Evolutionary conservation across 2,113 vertebrate species (phyloP).

Genomic region (Petromus typicus): DNA sequence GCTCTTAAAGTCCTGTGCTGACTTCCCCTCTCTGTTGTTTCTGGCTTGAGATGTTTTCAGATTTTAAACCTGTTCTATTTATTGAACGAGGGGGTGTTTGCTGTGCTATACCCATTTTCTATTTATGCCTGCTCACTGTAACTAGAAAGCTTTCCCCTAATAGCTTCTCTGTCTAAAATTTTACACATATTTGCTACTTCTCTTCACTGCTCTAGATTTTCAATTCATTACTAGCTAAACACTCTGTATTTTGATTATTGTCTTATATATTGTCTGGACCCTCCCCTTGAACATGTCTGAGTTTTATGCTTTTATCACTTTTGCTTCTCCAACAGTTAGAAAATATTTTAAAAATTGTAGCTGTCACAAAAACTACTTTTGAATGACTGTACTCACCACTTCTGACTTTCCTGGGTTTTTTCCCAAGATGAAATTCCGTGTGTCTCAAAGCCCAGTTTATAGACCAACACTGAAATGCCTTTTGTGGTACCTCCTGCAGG

Average conservation of each 20-base stretch:
- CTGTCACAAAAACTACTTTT: background rate
- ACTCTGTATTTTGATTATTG: background rate
- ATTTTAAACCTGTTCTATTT: conserved; percentile 1
- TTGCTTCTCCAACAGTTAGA: conserved; percentile 25
- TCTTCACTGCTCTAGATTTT: background rate
- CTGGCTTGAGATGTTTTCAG: background rate
- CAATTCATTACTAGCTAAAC: background rate
- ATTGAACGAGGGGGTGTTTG: background rate
- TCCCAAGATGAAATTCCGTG: background rate
- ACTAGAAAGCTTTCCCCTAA: background rate
- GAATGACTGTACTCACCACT: background rate
- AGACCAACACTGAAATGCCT: background rate
- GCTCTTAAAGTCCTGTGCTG: background rate
- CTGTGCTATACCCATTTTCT: background rate
- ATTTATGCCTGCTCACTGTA: background rate
- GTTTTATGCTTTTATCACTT: conserved; percentile 24
- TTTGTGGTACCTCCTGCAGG: background rate
- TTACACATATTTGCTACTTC: background rate
- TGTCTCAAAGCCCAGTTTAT: background rate
- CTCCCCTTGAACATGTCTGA: background rate
- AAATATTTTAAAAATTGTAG: background rate
- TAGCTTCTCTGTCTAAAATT: background rate
- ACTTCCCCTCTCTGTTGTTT: background rate
- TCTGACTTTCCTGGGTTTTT: background rate
- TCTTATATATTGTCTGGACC: background rate